Base-by-base conservation (phyloP, 2,113 vertebrate species). In the Centropristis striata region DNA sequence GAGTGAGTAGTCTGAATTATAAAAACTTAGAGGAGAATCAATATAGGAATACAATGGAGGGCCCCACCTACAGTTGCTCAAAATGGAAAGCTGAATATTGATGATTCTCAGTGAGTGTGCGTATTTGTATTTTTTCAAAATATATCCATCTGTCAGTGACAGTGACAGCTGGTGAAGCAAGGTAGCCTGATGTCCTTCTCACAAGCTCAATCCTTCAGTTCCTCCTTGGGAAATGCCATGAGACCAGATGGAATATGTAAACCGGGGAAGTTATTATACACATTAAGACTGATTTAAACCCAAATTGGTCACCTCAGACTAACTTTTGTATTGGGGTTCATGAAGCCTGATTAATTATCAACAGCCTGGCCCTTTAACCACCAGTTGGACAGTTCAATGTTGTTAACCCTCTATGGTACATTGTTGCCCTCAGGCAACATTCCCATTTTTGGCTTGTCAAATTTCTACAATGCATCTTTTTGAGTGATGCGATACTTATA, bases 231-330 rank as follows among this genome's bases (percentile, higher is more conserved):
- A 25, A n/a, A 32, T 28, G 25, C 61, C 42, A n/a, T n/a, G 28
- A 49, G 44, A 13, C 23, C 61, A 65, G 63, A 32, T 65, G 44
- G 25, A 47, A 44, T n/a, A 65, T n/a, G 5, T 18, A 65, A 65
- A 65, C 5, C 25, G 10, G 3, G 42, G 10, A 18, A 32, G 2
- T n/a, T 5, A 65, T 2, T 8, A 16, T 65, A 37, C n/a, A 1
- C 5, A 57, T 55, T 10, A 57, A 13, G 10, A 10, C 10, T 5
- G 18, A n/a, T n/a, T 37, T 58, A 3, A 12, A 60, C n/a, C 37
- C n/a, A 41, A 41, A 41, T 25, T 14, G 12, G 50, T 53, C n/a
- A 12, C 50, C 50, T 11, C 4, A 7, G 23, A 53, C 21, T 6
- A 13, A 53, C 5, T 53, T 25, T 53, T 14, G 50, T 25, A 25